These are phyloP conservation scores for Myotis davidii DNA, from an alignment of 2,113 vertebrate genomes.

Conservation along the genomic window DNA sequence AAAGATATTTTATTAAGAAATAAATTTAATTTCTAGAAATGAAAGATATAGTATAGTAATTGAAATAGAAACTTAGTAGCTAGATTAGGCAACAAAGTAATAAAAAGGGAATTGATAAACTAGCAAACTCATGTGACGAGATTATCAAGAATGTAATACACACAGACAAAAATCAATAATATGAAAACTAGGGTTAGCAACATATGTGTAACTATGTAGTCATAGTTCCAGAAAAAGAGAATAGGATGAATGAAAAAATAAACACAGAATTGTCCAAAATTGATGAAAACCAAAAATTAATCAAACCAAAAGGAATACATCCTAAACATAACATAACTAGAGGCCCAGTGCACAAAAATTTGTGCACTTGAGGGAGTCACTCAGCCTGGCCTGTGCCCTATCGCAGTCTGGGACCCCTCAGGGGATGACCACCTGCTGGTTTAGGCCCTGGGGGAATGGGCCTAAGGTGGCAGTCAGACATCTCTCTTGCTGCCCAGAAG, in stretches of 20 bases:
- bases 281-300: not conserved
- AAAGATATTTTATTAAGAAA: not conserved
- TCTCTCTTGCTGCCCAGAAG: no score
- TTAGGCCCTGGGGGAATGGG: no score
- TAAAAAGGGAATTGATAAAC: not conserved
- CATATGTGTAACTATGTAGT: not conserved
- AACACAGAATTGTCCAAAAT: not conserved
- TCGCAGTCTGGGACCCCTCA: no score
- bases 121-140: not conserved
- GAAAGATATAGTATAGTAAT: not conserved
- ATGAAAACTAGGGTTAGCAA: not conserved
- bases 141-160: not conserved
- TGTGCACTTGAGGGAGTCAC: no score
- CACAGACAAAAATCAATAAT: not conserved
- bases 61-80: not conserved
- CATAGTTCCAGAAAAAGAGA: not conserved
- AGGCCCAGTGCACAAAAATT: no score
- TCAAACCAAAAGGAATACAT: not conserved
- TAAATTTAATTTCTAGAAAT: constrained; percentile 10
- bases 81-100: not conserved
- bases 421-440: no score
- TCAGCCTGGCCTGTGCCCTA: no score
- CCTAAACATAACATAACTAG: not conserved
- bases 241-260: not conserved
- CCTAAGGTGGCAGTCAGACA: no score